A percentile compares a stretch with the other conserved stretches of the same genome.
phyloP scores from a whole-genome alignment of 2,888 invertebrate species.

The Fabriciana adippe region DNA sequence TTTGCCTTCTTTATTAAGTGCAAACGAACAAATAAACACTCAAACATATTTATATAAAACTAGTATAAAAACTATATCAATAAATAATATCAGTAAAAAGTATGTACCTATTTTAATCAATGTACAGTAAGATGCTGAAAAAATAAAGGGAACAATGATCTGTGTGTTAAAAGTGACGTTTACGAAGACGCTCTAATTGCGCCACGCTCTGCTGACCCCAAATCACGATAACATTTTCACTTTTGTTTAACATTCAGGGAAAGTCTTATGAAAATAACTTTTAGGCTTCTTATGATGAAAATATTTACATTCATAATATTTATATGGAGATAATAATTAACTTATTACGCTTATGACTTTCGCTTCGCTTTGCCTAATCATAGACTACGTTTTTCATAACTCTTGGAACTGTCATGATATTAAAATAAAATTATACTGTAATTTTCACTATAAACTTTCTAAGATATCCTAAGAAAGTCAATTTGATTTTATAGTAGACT shows the following conservation, averaged over 20 bases:
- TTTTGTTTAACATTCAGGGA: conserved; percentile 49
- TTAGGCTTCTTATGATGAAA: conserved; percentile 10
- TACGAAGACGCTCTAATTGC: conserved; percentile 27
- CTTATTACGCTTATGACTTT: neutral
- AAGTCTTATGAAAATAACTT: conserved; percentile 30
- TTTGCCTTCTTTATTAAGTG: too few species aligned
- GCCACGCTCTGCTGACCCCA: conserved; percentile 51
- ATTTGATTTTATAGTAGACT: too few species aligned
- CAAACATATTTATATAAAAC: too few species aligned
- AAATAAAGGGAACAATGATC: conserved; percentile 13
- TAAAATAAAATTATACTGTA: too few species aligned
- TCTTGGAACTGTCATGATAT: too few species aligned
- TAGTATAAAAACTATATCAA: too few species aligned
- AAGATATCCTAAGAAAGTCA: too few species aligned
- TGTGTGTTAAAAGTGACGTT: conserved; percentile 1
- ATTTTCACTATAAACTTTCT: too few species aligned
- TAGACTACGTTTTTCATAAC: neutral
- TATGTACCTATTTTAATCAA: too few species aligned
- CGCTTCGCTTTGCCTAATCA: conserved; percentile 2
- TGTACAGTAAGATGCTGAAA: neutral
- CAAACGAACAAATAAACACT: too few species aligned
- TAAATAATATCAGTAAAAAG: too few species aligned
- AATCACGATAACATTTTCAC: conserved; percentile 58
- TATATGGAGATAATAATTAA: neutral
- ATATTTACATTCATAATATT: neutral